A percentile compares a stretch with the other conserved stretches of the same genome.
phyloP scores from a whole-genome alignment of 1,140 invertebrate genomes.

The Berghia stephanieae region DNA sequence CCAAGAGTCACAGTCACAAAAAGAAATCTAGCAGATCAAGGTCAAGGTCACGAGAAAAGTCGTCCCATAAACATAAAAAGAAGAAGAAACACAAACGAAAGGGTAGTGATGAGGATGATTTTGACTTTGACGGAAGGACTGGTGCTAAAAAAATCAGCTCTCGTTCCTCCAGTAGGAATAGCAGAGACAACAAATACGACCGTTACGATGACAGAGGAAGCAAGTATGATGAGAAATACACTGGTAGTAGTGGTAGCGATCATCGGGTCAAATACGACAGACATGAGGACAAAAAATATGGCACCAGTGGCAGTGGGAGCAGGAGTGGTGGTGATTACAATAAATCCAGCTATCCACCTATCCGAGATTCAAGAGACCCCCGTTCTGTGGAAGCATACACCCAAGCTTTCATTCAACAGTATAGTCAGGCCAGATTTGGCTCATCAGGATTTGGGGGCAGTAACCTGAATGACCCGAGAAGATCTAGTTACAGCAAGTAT shows the following conservation, averaged over 20 bases:
- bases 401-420: conserved; percentile 29
- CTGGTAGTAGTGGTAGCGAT: neutral
- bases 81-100: conserved; percentile 31
- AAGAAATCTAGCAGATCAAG: conserved; percentile 26
- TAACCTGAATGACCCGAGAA: conserved; percentile 20
- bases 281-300: conserved; percentile 19
- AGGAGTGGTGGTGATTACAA: conserved; percentile 3
- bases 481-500: conserved; percentile 23
- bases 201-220: no score
- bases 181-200: conserved; percentile 26
- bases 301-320: neutral
- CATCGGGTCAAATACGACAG: conserved; percentile 18
- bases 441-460: no score
- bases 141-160: conserved; percentile 12
- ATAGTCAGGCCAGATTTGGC: conserved; percentile 6
- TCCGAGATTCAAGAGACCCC: conserved; percentile 23
- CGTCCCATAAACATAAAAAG: conserved; percentile 31
- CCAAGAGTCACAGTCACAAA: conserved; percentile 10
- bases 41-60: conserved; percentile 24
- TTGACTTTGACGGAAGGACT: conserved; percentile 9
- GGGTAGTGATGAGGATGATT: conserved; percentile 23
- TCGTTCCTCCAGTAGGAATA: conserved; percentile 9
- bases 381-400: conserved; percentile 29
- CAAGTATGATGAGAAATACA: conserved; percentile 28
- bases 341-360: neutral